Percentiles rank a stretch among this genome's conserved stretches.
These are phyloP conservation scores for Papilio aristodemus DNA, from an alignment of 1,140 invertebrate genomes.

Conservation along the genomic window DNA sequence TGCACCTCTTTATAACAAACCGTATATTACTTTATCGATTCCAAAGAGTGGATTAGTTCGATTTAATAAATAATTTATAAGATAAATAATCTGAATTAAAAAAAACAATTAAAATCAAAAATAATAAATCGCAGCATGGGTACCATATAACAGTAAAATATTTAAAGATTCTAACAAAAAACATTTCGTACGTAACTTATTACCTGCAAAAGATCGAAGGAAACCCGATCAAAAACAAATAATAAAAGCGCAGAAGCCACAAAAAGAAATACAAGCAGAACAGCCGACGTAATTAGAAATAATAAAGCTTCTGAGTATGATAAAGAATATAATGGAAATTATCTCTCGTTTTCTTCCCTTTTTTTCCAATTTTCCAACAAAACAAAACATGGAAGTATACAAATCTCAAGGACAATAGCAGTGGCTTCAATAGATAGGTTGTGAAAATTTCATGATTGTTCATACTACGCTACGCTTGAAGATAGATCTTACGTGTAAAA, in stretches of 20 bases:
- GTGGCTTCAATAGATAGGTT: neutral
- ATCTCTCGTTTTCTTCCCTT: slow-evolving; percentile 3
- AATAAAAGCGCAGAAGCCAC: slow-evolving; percentile 54
- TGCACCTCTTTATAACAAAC: neutral
- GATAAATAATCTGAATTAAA: slow-evolving; percentile 33
- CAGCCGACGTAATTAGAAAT: slow-evolving; percentile 59
- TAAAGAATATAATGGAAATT: slow-evolving; percentile 51
- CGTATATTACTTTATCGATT: too few species aligned
- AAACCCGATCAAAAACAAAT: slow-evolving; percentile 45
- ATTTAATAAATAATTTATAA: slow-evolving; percentile 34
- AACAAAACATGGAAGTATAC: slow-evolving; percentile 40
- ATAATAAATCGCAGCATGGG: slow-evolving; percentile 45
- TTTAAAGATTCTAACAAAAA: slow-evolving; percentile 43
- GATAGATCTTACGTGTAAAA: too few species aligned
- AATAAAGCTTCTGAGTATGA: slow-evolving; percentile 58
- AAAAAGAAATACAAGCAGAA: slow-evolving; percentile 52
- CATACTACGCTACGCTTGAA: too few species aligned
- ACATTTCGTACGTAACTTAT: slow-evolving; percentile 44
- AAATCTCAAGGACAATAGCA: neutral
- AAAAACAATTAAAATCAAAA: slow-evolving; percentile 45
- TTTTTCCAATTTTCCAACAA: slow-evolving; percentile 35
- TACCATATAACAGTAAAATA: slow-evolving; percentile 34
- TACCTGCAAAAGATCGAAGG: slow-evolving; percentile 38
- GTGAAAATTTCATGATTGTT: too few species aligned
- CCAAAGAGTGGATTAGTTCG: too few species aligned